These are phyloP conservation scores for Malurus splendens DNA, from an alignment of 2,797 vertebrate genomes.

Conservation along the genomic window DNA sequence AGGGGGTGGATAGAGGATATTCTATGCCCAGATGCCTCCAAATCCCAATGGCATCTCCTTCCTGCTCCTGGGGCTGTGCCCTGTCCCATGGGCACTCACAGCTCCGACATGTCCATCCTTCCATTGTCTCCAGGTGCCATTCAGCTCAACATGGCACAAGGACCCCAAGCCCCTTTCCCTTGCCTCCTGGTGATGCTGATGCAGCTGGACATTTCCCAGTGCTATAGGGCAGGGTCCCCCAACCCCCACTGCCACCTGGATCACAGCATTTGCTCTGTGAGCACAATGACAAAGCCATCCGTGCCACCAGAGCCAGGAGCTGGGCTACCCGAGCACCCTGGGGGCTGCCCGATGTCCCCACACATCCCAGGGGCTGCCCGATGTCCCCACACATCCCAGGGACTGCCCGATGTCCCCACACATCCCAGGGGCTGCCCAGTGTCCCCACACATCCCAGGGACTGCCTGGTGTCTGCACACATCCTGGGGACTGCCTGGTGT, in stretches of 20 bases:
- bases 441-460: too few relatives aligned
- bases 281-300: neutral
- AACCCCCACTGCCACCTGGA: neutral
- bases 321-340: neutral
- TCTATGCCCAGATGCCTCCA: neutral
- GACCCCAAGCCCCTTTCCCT: neutral
- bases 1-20: accelerated
- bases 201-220: accelerated
- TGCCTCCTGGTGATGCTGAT: accelerated
- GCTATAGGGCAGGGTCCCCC: neutral
- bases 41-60: neutral
- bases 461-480: neutral
- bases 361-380: too few relatives aligned
- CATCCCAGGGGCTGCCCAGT: too few relatives aligned
- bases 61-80: neutral
- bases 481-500: too few relatives aligned
- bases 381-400: neutral
- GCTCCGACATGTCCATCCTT: neutral
- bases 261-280: neutral
- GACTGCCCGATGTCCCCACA: neutral
- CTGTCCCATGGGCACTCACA: accelerated
- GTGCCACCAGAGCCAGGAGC: too few relatives aligned
- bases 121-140: accelerated
- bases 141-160: accelerated
- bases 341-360: too few relatives aligned